Percentiles rank a stretch among this genome's conserved stretches.
These are phyloP conservation scores for Empidonax alnorum DNA, from an alignment of 2,113 vertebrate species.

Conservation along the genomic window DNA sequence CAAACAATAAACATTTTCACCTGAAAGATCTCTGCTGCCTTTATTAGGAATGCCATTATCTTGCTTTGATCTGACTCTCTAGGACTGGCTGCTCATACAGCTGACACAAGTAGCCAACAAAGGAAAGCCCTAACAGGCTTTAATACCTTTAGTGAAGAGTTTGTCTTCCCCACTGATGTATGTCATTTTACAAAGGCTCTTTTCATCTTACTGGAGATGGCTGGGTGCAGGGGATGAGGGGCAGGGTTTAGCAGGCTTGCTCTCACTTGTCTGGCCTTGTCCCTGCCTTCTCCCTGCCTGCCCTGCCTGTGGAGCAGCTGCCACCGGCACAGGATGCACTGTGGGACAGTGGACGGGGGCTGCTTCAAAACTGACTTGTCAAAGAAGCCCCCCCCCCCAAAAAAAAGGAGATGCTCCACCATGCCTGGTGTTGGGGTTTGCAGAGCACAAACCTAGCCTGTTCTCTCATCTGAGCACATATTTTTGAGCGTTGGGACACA, in stretches of 20 bases:
- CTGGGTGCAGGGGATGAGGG: neutral
- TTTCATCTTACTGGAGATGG: neutral
- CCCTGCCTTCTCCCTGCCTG: neutral
- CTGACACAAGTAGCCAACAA: neutral
- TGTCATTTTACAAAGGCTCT: neutral
- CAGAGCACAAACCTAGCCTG: neutral
- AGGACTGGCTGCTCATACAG: neutral
- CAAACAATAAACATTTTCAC: neutral
- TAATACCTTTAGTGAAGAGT: neutral
- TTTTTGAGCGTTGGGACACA: neutral
- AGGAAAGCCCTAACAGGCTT: neutral
- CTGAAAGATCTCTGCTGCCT: conserved; percentile 1
- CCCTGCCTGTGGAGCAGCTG: neutral
- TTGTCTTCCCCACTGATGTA: neutral
- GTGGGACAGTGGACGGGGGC: neutral
- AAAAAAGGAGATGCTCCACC: neutral
- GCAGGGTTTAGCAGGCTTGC: neutral
- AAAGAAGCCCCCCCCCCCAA: neutral
- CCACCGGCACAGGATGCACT: neutral
- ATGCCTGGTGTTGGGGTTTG: neutral
- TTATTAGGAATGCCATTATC: neutral
- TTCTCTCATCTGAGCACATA: neutral
- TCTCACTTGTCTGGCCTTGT: neutral
- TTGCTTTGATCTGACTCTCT: conserved; percentile 1
- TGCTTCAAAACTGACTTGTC: neutral